Evolutionary conservation across 2,113 vertebrate species (phyloP), one percentile per base, ranked within the genome.

Genomic region (Oenanthe oenanthe): DNA sequence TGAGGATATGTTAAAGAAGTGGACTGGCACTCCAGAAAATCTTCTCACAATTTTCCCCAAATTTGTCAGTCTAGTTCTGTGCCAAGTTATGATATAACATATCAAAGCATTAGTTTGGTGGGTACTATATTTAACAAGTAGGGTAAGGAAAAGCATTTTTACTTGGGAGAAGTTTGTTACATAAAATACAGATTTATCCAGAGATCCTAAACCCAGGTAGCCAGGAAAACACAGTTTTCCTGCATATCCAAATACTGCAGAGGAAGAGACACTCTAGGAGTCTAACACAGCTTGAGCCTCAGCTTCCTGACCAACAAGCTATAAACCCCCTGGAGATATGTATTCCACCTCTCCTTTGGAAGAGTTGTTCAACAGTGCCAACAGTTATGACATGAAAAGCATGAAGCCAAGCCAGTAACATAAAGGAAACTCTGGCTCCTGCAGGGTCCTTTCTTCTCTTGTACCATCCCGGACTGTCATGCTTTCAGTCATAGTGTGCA

Each of bases 21-120:
- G 89, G 91, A 95, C 93, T 95, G 87, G 89, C 93, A 96, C 92
- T 96, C 91, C 77, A 88, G 71, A 95, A 60, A 95, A 79, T 68
- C 81, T 91, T 94, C 91, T 92, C 89, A 95, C 80, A 96, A 95
- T 57, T 79, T 87, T 79, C 77, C 80, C 45, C 62, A 82, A 95
- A 95, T 91, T 82, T 91, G 73, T 89, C 89, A 85, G 81, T 91
- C 94, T 79, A 82, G 45, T 81, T 87, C 58, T 53, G 28, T 82
- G 91, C 89, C 93, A 95, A 89, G 89, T 80, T 82, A 88, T 83
- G 88, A 93, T 32, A 34, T 93, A 95, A 94, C 34, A 16, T 36
- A 87, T 25, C 61, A 91, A 68, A 94, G 84, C 61, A 91, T 63
- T 82, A 56, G 48, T 79, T 96, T 85, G 60, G 91, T 62, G 20